Conservation (phyloP, 1,140 invertebrate species). For the Papilio aristodemus region DNA sequence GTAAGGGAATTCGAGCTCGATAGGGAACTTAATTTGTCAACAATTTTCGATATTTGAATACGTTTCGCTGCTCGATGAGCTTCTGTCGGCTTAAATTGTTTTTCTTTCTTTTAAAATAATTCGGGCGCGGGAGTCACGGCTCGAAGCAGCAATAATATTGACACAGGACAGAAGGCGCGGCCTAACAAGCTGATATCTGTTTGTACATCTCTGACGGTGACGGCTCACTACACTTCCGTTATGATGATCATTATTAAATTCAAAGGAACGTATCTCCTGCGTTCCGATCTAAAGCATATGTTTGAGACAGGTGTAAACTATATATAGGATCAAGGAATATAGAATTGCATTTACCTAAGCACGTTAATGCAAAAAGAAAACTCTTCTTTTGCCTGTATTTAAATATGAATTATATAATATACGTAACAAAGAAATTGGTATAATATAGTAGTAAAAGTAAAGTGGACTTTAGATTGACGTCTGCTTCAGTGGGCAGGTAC, state of each 20-base stretch:
- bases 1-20: conserved; percentile 71
- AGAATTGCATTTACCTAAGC: too few species aligned
- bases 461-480: too few species aligned
- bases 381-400: too few species aligned
- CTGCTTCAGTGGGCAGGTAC: background rate
- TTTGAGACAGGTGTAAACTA: too few species aligned
- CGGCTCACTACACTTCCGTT: conserved; percentile 4
- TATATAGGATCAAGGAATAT: too few species aligned
- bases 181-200: conserved; percentile 24
- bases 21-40: conserved; percentile 80
- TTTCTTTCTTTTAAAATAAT: conserved; percentile 74
- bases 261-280: too few species aligned
- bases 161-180: conserved; percentile 27
- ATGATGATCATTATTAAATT: background rate
- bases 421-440: too few species aligned
- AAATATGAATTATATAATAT: too few species aligned
- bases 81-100: conserved; percentile 77
- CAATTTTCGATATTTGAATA: conserved; percentile 81
- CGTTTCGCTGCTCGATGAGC: conserved; percentile 76
- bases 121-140: conserved; percentile 39
- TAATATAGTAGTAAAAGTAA: too few species aligned
- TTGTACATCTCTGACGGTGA: background rate
- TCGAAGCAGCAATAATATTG: conserved; percentile 34
- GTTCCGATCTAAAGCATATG: too few species aligned
- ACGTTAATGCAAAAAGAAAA: too few species aligned